Percentiles rank a stretch among this genome's conserved stretches.
Conservation (phyloP, 2,888 invertebrate genomes). For the Chrysomela aeneicollis region DNA sequence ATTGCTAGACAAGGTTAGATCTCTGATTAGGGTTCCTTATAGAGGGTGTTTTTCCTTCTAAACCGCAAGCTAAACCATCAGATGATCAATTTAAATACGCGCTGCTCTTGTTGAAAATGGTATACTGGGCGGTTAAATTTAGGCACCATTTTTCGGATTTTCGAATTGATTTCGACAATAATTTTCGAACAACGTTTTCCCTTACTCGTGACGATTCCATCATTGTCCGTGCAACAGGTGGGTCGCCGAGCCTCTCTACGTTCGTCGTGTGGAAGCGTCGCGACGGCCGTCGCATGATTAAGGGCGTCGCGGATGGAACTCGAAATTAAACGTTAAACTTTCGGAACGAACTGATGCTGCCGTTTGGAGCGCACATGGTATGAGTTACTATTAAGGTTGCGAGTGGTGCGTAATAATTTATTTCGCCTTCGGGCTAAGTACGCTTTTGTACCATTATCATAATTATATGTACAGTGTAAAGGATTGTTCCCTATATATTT, state of each 20-base stretch:
- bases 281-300: conserved; percentile 15
- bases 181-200: too few species aligned
- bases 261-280: neutral
- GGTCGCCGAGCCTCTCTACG: neutral
- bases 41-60: too few species aligned
- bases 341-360: conserved; percentile 14
- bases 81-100: too few species aligned
- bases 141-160: too few species aligned
- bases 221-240: neutral
- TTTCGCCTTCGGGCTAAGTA: neutral
- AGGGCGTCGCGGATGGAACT: conserved; percentile 11
- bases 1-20: too few species aligned
- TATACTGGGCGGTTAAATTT: too few species aligned
- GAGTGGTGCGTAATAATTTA: neutral
- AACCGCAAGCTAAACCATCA: too few species aligned
- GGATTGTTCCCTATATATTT: too few species aligned
- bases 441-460: neutral
- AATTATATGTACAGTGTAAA: too few species aligned
- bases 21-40: too few species aligned
- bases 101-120: too few species aligned
- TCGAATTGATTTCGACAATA: too few species aligned
- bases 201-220: neutral
- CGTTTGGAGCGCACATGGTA: conserved; percentile 2
- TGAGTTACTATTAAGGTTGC: neutral
- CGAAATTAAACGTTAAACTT: conserved; percentile 17